Conservation (phyloP, 37 sponge, comb jelly and placozoan species). For the Aphrocallistes beatrix region DNA sequence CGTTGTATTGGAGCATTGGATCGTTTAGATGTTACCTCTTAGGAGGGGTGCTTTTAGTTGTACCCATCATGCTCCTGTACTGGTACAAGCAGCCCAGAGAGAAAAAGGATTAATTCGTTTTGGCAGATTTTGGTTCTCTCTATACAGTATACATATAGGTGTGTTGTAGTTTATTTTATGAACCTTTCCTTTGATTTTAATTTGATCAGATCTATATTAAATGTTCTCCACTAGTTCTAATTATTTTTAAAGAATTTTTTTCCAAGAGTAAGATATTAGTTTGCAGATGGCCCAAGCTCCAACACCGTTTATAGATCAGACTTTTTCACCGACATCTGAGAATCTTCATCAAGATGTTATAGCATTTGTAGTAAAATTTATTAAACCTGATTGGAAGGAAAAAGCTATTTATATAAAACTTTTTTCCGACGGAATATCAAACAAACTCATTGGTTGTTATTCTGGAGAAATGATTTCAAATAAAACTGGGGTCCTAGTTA, state of each 20-base stretch:
- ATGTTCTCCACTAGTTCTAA: background rate
- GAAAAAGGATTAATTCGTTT: background rate
- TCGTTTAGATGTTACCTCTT: slow-evolving; percentile 56
- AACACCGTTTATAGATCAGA: no score
- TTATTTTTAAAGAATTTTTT: background rate
- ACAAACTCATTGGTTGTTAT: slow-evolving; percentile 27
- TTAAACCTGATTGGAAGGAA: background rate
- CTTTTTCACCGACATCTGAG: background rate
- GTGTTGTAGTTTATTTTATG: background rate
- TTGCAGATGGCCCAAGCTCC: no score
- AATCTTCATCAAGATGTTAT: background rate
- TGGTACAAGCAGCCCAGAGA: background rate
- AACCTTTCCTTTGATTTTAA: background rate
- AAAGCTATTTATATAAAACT: background rate
- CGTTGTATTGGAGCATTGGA: slow-evolving; percentile 72
- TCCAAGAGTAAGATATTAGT: background rate
- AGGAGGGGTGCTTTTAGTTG: slow-evolving; percentile 39
- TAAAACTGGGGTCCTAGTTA: slow-evolving; percentile 6
- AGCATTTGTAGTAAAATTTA: background rate
- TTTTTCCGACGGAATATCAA: slow-evolving; percentile 26
- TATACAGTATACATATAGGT: no score
- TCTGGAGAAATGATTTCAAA: background rate
- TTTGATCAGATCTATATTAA: background rate
- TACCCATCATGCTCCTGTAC: slow-evolving; percentile 28
- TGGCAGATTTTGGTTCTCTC: no score